phyloP scores from a whole-genome alignment of 2,888 invertebrate genomes.

The Heteromurus nitidus region DNA sequence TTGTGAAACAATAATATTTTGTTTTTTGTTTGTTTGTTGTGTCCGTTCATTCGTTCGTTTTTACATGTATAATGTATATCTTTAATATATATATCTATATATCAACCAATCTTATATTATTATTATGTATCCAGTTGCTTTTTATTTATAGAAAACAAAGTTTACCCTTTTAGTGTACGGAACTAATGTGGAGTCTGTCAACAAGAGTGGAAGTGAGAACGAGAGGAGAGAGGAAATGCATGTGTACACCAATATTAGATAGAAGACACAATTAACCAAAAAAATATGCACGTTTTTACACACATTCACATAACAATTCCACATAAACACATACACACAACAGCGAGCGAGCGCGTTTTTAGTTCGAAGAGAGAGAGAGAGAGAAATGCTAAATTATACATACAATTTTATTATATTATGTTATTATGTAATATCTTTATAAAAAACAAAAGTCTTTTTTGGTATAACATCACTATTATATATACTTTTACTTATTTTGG shows the following conservation, averaged over 20 bases:
- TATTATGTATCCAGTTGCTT: too few species aligned
- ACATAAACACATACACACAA: conserved; percentile 23
- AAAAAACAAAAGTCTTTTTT: too few species aligned
- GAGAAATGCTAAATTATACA: conserved; percentile 20
- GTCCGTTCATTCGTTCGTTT: conserved; percentile 35
- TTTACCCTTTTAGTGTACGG: conserved; percentile 11
- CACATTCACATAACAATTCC: conserved; percentile 9
- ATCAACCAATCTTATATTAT: too few species aligned
- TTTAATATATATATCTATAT: neutral
- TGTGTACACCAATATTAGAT: neutral
- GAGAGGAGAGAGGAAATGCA: neutral
- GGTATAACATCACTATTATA: conserved; percentile 43
- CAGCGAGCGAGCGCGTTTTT: too few species aligned
- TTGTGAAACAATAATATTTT: too few species aligned
- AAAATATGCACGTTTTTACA: conserved; percentile 14
- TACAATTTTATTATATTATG: conserved; percentile 12
- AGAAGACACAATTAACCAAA: neutral
- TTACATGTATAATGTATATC: conserved; percentile 29
- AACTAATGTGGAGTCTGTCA: conserved; percentile 47
- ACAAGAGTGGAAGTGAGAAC: too few species aligned
- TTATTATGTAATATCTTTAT: conserved; percentile 16
- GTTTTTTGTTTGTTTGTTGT: conserved; percentile 15
- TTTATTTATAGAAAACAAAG: conserved; percentile 43
- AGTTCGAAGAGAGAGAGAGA: neutral
- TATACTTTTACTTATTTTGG: conserved; percentile 55